These are phyloP conservation scores for Sinodicranocentrus sp. DNA, from an alignment of 2,888 invertebrate genomes.

Conservation along the genomic window DNA sequence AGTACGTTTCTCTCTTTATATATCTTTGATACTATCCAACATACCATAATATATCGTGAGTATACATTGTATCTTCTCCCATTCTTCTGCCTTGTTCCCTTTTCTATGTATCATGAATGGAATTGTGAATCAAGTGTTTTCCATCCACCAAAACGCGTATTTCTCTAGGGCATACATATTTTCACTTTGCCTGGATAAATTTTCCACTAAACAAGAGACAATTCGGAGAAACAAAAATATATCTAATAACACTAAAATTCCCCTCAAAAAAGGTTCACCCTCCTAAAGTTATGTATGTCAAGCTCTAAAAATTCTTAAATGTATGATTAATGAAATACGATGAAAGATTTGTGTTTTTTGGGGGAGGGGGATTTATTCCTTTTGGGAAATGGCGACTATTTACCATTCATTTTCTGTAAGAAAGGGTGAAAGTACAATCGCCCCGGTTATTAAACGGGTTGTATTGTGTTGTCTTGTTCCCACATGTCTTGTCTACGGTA, in stretches of 20 bases:
- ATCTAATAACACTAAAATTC: too few species aligned
- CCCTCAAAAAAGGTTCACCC: too few species aligned
- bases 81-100: conserved; percentile 38
- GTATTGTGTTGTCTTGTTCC: conserved; percentile 74
- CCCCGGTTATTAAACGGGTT: conserved; percentile 70
- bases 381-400: not conserved
- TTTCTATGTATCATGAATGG: conserved; percentile 8
- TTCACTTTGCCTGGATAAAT: not conserved
- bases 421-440: conserved; percentile 66
- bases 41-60: conserved; percentile 37
- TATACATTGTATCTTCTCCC: not conserved
- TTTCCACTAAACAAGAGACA: not conserved
- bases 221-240: too few species aligned
- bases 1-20: conserved; percentile 38
- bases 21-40: conserved; percentile 36
- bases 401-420: conserved; percentile 18
- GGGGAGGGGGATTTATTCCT: not conserved
- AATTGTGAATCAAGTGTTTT: conserved; percentile 22
- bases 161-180: conserved; percentile 49
- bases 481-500: conserved; percentile 74
- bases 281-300: too few species aligned
- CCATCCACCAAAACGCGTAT: conserved; percentile 31
- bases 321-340: not conserved
- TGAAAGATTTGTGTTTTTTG: not conserved
- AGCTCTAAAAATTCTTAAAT: too few species aligned